phyloP scores from a whole-genome alignment of 1,140 invertebrate species.

The Drosophila nebulosa region DNA sequence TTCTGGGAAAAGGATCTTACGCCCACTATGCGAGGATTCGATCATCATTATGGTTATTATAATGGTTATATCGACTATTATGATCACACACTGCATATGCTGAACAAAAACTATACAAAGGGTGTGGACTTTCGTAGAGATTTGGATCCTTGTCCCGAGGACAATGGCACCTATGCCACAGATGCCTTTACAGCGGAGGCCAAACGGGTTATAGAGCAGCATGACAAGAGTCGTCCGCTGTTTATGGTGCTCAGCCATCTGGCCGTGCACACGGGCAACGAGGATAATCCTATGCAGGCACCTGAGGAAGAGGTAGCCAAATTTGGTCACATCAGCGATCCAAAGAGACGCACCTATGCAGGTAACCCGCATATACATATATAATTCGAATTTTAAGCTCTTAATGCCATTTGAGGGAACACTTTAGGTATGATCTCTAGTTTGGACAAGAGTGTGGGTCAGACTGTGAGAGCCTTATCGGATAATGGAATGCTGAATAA shows the following conservation, averaged over 20 bases:
- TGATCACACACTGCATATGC: conserved; percentile 85
- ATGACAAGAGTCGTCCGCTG: conserved; percentile 85
- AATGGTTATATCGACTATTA: conserved; percentile 92
- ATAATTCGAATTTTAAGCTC: too few species aligned
- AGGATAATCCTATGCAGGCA: conserved; percentile 88
- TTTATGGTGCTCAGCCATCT: conserved; percentile 91
- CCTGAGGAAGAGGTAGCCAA: conserved; percentile 87
- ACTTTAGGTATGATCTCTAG: conserved; percentile 89
- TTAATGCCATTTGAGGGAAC: background rate
- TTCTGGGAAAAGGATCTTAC: conserved; percentile 87
- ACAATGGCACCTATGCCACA: conserved; percentile 87
- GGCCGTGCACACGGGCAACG: conserved; percentile 89
- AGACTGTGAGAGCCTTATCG: conserved; percentile 86
- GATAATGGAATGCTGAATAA: conserved; percentile 87
- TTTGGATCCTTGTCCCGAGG: conserved; percentile 83
- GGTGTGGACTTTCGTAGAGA: conserved; percentile 87
- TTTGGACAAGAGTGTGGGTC: conserved; percentile 91
- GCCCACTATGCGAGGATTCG: conserved; percentile 90
- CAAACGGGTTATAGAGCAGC: conserved; percentile 85
- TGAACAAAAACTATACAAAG: conserved; percentile 61
- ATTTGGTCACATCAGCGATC: conserved; percentile 88
- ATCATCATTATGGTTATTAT: conserved; percentile 92
- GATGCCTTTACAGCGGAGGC: conserved; percentile 89
- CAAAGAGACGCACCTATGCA: conserved; percentile 88
- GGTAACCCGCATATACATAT: conserved; percentile 82